Evolutionary conservation across 2,113 vertebrate genomes (phyloP), one percentile per base, ranked within the genome.

Genomic region (Malurus alboscapulatus): DNA sequence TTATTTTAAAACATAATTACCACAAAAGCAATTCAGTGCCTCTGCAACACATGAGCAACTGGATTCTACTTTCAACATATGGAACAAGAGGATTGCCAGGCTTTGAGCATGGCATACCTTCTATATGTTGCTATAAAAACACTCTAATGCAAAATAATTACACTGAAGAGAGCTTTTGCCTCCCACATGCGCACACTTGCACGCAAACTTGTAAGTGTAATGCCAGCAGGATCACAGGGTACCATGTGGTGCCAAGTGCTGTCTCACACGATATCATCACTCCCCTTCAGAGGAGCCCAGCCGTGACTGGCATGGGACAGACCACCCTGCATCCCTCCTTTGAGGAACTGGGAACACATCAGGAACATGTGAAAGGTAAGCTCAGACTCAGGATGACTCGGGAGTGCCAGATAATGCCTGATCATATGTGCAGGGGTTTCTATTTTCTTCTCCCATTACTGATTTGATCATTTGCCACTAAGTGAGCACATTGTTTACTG

Each of bases 261-360:
- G 36, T 21, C 7, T 29, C 50, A 53, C 1, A 2, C 0, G 0
- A 4, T 2, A 29, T 6, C 10, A 29, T 12, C 3, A 3, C 12
- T n/a, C 4, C 30, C 13, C 51, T 63, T 25, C 29, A 14, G 59
- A 6, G 42, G 18, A 74, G 30, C 20, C 32, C 15, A 12, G 7
- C 15, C 0, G 0, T 17, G 45, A 57, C 0, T n/a, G 51, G 15
- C 2, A 4, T 6, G n/a, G 40, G 22, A 9, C n/a, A 57, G n/a
- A 40, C 19, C 2, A 8, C 26, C 12, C 11, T 15, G 9, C 16
- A 21, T 27, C n/a, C 7, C 27, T 51, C 19, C 50, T 26, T 30
- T 26, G 29, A 62, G 29, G 29, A 72, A 26, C 0, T 0, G 17
- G 55, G 47, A 77, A 71, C 0, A 0, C 32, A 38, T 53, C 1